These are phyloP conservation scores for Lypha dubia DNA, from an alignment of 2,888 invertebrate genomes.

Conservation along the genomic window DNA sequence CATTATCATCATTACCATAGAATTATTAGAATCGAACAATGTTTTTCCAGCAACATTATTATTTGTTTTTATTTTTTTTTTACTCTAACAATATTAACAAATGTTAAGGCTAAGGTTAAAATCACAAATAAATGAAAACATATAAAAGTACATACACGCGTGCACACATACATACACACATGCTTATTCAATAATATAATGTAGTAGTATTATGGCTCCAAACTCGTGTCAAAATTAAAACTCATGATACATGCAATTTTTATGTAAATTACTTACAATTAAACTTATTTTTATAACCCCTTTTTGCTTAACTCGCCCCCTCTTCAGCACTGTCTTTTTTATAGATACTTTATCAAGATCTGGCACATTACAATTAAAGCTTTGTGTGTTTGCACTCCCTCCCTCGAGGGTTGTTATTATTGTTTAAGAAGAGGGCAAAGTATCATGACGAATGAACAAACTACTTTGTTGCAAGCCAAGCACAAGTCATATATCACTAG, in stretches of 20 bases:
- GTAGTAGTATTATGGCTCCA: not conserved
- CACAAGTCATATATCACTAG: not conserved
- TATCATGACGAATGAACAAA: constrained; percentile 13
- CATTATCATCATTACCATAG: constrained; percentile 9
- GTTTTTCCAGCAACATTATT: constrained; percentile 7
- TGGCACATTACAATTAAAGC: constrained; percentile 12
- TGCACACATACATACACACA: not conserved
- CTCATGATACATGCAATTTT: constrained; percentile 67
- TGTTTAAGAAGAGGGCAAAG: constrained; percentile 16
- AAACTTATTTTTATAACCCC: constrained; percentile 28
- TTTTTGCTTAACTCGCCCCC: not conserved
- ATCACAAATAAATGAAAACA: constrained; percentile 47
- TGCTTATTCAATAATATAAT: constrained; percentile 13
- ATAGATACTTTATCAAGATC: not conserved
- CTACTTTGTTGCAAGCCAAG: constrained; percentile 2
- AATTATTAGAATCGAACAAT: not conserved
- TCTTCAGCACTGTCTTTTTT: not conserved
- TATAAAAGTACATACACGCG: constrained; percentile 5
- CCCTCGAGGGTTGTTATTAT: not conserved
- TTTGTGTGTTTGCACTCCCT: not conserved
- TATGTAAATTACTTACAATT: constrained; percentile 64
- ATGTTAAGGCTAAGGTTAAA: constrained; percentile 72
- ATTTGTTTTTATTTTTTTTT: not conserved
- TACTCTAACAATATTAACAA: constrained; percentile 39
- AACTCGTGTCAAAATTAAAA: constrained; percentile 58